Evolutionary conservation across 1,140 invertebrate species (phyloP), one percentile per base, ranked within the genome.

Genomic region (Lysiphlebus fabarum): DNA sequence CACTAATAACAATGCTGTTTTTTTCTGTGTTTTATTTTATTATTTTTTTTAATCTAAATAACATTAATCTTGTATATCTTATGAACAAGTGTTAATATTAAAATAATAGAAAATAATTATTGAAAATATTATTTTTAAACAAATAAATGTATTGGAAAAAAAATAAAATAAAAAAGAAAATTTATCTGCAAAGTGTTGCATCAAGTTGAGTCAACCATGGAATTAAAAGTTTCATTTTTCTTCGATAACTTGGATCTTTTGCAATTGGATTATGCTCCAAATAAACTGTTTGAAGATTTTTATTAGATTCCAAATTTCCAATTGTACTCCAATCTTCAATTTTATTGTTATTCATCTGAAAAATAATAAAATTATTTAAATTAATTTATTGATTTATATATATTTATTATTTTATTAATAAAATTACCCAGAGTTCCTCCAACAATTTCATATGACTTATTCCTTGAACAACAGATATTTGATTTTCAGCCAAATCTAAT

Each of bases 201-300:
- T 99, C 97, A 63, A 99, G 92, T 77, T 99, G 96, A 53, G 84
- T 82, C 17, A 99, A 78, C 70, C 88, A 88, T 0, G 96, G 95
- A 17, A 96, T 78, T 7, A 89, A 83, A 42, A 98, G 74, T 76
- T 93, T 97, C 14, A 99, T 83, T 80, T 98, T 98, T 64, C 92
- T 84, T 61, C 96, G 79, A 71, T 99, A 99, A 63, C 87, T 90
- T 0, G 89, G 81, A 76, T 95, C 92, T 12, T 86, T 83, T 0
- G 87, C 85, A 2, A 99, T 78, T 0, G 96, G 95, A 82, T 99
- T 99, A 12, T 89, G 80, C 74, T 98, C 95, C 64, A 99, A 77
- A 74, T 99, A 99, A 36, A 99, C 86, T 1, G 96, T 99, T 58
- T 85, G 77, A 8, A 99, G 73, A 38, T 90, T 87, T 67, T 87